Evolutionary conservation across 2,888 invertebrate species (phyloP), one percentile per base, ranked within the genome.

Genomic region (Bellardia bayeri): DNA sequence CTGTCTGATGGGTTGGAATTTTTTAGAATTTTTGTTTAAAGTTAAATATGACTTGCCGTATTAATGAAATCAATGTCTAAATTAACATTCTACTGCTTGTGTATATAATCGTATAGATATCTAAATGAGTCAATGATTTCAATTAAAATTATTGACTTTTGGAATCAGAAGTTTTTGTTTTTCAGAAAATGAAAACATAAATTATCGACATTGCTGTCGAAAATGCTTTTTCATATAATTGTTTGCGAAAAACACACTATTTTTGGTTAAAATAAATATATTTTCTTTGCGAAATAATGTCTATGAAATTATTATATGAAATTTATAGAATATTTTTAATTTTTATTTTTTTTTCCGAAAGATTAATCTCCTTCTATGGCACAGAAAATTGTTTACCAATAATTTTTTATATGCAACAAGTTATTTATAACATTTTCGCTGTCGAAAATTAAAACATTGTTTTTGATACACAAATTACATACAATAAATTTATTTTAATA

Each of bases 41-140:
- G 14, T 61, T 16, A 66, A 68, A 75, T 4, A 82, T 49, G 33
- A 75, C 64, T 66, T 82, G 66, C 37, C 49, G 8, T 68, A 37
- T 37, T n/a, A 58, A 58, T 74, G 16, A 61, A 82, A 68, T 49
- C 2, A 49, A 49, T 75, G 75, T 51, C 5, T 0, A 72, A 72
- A 64, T 72, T 45, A 72, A 72, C 72, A 64, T 16, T 45, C 37
- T 23, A 49, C 23, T 33, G 7, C 23, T 66, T 68, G 23, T 82
- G 8, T 74, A 75, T 23, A 40, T 5, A 66, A 0, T 23, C 23
- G 23, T 23, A 23, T 23, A 23, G 23, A 23, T 23, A 23, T 1
- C 23, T 23, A 23, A 23, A 66, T 40, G 49, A 82, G 74, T 82
- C 66, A 82, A 58, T 66, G 8, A 42, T 63, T 72, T 64, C 37